Evolutionary conservation across 2,113 vertebrate species (phyloP), one percentile per base, ranked within the genome.

Genomic region (Carettochelys insculpta): DNA sequence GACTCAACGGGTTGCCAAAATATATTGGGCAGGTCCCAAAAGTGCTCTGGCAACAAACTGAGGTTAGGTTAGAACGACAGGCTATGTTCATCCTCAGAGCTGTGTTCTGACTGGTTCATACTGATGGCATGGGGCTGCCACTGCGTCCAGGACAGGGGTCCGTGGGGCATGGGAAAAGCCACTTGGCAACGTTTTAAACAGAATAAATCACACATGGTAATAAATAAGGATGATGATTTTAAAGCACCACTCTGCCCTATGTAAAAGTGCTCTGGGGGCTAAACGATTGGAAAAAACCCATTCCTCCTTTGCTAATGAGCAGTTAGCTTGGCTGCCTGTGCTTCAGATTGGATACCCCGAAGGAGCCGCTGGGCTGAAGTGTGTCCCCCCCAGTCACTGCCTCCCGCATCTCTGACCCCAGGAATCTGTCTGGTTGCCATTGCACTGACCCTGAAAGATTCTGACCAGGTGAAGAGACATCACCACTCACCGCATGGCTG

Each of bases 321-420:
- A 65, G 34, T 38, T 73, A 73, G 22, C 68, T 41, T 14, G 68
- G 9, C 12, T 73, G 68, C 5, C 41, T 19, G 3, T 43, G 68
- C 20, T 43, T 43, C 68, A 43, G 41, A 25, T 24, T 43, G 38
- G 68, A 25, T 38, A 73, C 22, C 71, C 24, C 10, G 41, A 13
- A 25, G 19, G 34, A 1, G 0, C 10, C 31, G 51, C 20, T 17
- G 8, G 20, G 47, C 17, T 11, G 29, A 24, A 77, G 48, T 45
- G 16, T 68, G 61, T 68, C 61, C 10, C 61, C 58, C 4, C 16
- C 58, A n/a, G 6, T 45, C 71, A 45, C 41, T 73, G 38, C 41
- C 71, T 27, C 71, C 22, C 6, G 71, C 24, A 73, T 24, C 71
- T 43, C 71, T 45, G 71, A 43, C 11, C 22, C 22, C 38, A 13